Base-by-base conservation (phyloP, 2,113 vertebrate genomes). In the Gobio gobio region DNA sequence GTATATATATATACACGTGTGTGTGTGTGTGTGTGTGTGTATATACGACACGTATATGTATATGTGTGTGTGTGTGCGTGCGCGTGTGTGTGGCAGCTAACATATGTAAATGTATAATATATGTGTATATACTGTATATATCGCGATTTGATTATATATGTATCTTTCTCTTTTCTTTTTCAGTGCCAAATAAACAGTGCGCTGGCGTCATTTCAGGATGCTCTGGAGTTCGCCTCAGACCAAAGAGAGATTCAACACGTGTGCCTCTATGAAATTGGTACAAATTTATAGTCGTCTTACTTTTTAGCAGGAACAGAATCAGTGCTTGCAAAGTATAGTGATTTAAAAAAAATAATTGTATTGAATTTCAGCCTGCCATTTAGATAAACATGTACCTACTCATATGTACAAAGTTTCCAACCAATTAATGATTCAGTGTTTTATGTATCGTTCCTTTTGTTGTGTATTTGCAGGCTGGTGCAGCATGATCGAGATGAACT, bases 151-250 rank as follows among this genome's bases (percentile, higher is more conserved):
- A 63, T 63, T 26, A 4, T 33, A 12, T 40, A n/a, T 87, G 51
- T 87, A 29, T 64, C 14, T 49, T 61, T 89, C 18, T 86, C 76
- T 88, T 82, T 84, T 90, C 33, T 89, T 87, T 87, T 90, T 12
- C 88, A 99, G 98, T 99, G 97, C 94, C 97, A 99, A 88, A 99
- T 99, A 94, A 99, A 99, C 92, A 98, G 97, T 95, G 98, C 98
- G 93, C 94, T 99, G 96, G 94, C 96, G 56, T 99, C 97, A 73
- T 99, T 99, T 93, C 96, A 99, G 74, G 97, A 98, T 10, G 98
- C 98, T 84, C 90, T 99, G 94, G 98, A 99, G 87, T 97, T 99
- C 40, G 97, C 97, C 59, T 94, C 95, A 83, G 98, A 99, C 92
- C 98, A 99, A 96, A 95, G 98, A 91, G 98, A 99, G 94, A 96